Base-by-base conservation (phyloP, 2,113 vertebrate genomes). In the Falcunculus frontatus region DNA sequence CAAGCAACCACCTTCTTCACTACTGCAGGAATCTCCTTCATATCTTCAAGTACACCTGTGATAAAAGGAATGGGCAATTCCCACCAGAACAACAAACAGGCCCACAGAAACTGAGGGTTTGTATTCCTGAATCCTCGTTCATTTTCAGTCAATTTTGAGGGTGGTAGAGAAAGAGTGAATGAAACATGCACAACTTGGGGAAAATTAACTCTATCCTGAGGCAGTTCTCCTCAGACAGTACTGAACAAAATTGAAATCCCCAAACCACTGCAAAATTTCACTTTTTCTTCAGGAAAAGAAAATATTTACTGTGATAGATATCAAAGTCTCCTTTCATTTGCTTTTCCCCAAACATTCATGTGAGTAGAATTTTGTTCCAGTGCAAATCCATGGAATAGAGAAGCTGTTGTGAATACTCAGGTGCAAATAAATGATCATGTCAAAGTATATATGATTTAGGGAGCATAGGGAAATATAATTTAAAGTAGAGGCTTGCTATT, bases 251-350 rank as follows among this genome's bases (percentile, higher is more conserved):
- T 6, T 59, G 22, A 91, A 90, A 60, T 3, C 8, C 19, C 11
- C 9, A 76, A 93, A 86, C 25, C 29, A 81, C 68, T 64, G 50
- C 26, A 32, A 73, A 74, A 74, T 80, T 85, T 69, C 62, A 62
- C 11, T 57, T 93, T 91, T 81, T 60, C 50, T 91, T 55, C 15
- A 35, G 27, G 53, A 87, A 84, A 92, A 81, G 8, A 67, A 78
- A 78, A 42, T 39, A 79, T 76, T 76, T 85, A 68, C 74, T 69
- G n/a, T 77, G n/a, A 39, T 64, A 8, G 25, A 79, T 80, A 33
- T 86, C 82, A 88, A 83, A 86, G 60, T 63, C 29, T 49, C 60
- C 67, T 86, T 94, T 95, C 72, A 93, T 86, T 90, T 83, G 47
- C 52, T 94, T 70, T 88, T n/a, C 17, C 44, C 49, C 55, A 55